A percentile compares a stretch with the other conserved stretches of the same genome.
Evolutionary conservation across 1,140 invertebrate species (phyloP).

Genomic region (Argopecten irradians): DNA sequence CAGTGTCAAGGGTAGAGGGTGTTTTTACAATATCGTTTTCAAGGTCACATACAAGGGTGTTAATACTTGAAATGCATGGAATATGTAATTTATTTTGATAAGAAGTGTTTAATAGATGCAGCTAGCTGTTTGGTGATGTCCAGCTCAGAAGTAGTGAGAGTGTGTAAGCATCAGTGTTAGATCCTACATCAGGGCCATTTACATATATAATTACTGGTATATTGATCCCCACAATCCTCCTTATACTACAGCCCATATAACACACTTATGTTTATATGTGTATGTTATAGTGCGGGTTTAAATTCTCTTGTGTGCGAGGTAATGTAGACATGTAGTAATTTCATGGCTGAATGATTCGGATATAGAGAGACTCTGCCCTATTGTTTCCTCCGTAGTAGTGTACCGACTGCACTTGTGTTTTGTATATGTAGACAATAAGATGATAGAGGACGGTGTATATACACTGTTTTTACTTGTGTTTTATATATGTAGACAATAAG

Average conservation of each 20-base stretch:
- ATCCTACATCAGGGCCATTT: too few relatives aligned
- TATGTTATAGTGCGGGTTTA: background rate
- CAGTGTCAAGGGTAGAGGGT: too few relatives aligned
- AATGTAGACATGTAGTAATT: background rate
- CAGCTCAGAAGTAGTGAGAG: background rate
- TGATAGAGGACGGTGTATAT: too few relatives aligned
- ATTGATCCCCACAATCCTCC: too few relatives aligned
- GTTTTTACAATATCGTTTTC: too few relatives aligned
- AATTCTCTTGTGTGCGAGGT: background rate
- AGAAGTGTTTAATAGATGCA: background rate
- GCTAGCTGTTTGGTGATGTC: background rate
- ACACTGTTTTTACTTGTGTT: too few relatives aligned
- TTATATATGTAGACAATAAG: too few relatives aligned
- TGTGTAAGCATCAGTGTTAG: background rate
- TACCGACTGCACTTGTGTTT: background rate
- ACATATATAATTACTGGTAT: too few relatives aligned
- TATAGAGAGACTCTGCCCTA: background rate
- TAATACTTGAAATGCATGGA: too few relatives aligned
- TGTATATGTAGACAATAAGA: background rate
- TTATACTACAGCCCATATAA: too few relatives aligned
- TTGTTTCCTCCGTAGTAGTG: background rate
- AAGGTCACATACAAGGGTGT: too few relatives aligned
- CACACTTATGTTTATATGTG: background rate
- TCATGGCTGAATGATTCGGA: background rate
- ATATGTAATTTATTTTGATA: too few relatives aligned